A percentile compares a stretch with the other conserved stretches of the same genome.
These are phyloP conservation scores for Gadopsis marmoratus DNA, from an alignment of 2,797 vertebrate genomes.

Conservation along the genomic window DNA sequence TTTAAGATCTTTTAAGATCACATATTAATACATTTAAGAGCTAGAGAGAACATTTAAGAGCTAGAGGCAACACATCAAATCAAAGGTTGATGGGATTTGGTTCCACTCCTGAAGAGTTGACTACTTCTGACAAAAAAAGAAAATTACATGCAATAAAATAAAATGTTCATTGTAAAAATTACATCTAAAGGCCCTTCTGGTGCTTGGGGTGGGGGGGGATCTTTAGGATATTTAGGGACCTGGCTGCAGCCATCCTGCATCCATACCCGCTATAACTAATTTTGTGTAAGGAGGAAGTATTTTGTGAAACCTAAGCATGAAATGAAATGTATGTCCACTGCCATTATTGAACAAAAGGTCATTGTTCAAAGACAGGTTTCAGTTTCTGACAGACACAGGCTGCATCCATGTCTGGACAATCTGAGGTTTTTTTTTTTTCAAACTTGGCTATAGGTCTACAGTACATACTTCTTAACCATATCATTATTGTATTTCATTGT, in stretches of 20 bases:
- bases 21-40: background rate
- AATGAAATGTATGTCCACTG: background rate
- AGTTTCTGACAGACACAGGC: background rate
- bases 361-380: background rate
- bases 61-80: background rate
- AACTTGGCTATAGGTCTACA: background rate
- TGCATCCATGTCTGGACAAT: background rate
- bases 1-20: background rate
- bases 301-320: background rate
- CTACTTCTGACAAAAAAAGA: background rate
- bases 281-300: background rate
- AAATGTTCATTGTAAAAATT: background rate
- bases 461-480: background rate
- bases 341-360: background rate
- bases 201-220: background rate
- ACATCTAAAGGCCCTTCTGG: background rate
- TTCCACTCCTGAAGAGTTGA: background rate
- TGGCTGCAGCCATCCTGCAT: background rate
- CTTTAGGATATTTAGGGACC: background rate
- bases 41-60: background rate
- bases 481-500: slow-evolving; percentile 1
- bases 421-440: background rate
- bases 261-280: background rate
- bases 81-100: background rate
- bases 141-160: background rate